Evolutionary conservation across 2,888 invertebrate species (phyloP), one percentile per base, ranked within the genome.

Genomic region (Drosophila kuntzei): DNA sequence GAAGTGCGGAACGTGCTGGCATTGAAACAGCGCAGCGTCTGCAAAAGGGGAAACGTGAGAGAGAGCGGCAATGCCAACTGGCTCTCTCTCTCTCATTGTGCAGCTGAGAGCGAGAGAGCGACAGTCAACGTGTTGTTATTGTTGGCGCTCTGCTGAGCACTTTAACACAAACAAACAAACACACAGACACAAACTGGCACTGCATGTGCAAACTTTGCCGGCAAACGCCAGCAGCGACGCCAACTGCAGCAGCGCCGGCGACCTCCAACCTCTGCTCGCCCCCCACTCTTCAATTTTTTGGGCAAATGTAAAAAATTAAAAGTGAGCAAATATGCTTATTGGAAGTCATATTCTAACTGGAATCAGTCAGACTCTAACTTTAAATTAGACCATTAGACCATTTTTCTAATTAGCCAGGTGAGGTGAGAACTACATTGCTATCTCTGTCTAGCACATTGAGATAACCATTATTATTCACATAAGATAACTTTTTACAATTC

Each of bases 11-110:
- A 80, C 83, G 46, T 6, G 37, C 1, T 51, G 79, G 75, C 39
- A 74, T 57, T 80, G 86, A 9, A 86, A 84, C 80, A 73, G 65
- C 67, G 67, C 64, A 75, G 86, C 74, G 75, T 85, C 83, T 87
- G 88, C 88, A 85, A 71, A 54, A 58, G 72, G 85, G 87, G 86
- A 41, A 50, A 7, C 8, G 18, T 11, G 34, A 37, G 18, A 50
- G 8, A 39, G n/a, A 25, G 20, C 34, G 9, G 32, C 8, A 14
- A 66, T 54, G 5, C 46, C 47, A 64, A 62, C 51, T 68, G 62
- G 57, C 29, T 55, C 72, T 73, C 68, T 59, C 59, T 29, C 16
- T 47, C 47, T 39, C 49, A 34, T 29, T 58, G 54, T 59, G 55
- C 22, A 20, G 18, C 32, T 14, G 55, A 46, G 54, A 20, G 46